These are phyloP conservation scores for Chiloscyllium plagiosum DNA, from an alignment of 2,113 vertebrate genomes.

Conservation along the genomic window DNA sequence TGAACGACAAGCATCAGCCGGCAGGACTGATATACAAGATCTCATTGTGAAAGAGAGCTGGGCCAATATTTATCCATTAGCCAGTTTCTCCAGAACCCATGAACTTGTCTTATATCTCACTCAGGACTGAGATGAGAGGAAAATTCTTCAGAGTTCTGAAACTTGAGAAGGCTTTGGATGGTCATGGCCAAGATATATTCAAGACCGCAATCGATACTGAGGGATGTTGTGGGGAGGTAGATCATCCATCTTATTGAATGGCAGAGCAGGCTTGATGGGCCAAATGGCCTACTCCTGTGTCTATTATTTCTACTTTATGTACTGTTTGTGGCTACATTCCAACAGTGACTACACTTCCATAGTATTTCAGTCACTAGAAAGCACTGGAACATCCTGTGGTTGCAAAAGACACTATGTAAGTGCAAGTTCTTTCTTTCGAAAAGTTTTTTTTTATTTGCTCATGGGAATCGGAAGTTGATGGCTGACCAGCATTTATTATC, in stretches of 20 bases:
- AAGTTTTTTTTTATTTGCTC: too few species aligned
- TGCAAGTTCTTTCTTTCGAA: too few species aligned
- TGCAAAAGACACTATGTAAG: not conserved
- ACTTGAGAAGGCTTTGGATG: not conserved
- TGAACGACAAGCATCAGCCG: too few species aligned
- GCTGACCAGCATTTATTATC: too few species aligned
- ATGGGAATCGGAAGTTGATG: too few species aligned
- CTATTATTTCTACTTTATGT: not conserved
- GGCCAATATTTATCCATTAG: not conserved
- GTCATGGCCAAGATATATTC: not conserved
- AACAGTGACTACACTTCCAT: not conserved
- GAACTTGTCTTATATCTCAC: not conserved
- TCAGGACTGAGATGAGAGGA: not conserved
- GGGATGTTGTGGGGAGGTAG: not conserved
- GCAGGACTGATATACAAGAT: not conserved
- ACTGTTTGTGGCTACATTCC: not conserved
- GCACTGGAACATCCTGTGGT: not conserved
- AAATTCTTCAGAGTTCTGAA: not conserved
- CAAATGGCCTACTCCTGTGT: not conserved
- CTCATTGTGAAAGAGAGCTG: not conserved
- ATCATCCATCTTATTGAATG: not conserved
- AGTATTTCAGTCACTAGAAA: not conserved
- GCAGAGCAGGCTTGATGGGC: not conserved
- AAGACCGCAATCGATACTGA: too few species aligned
- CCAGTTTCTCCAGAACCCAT: not conserved